Base-by-base conservation (phyloP, 2,888 invertebrate genomes). In the Meliscaeva auricollis region DNA sequence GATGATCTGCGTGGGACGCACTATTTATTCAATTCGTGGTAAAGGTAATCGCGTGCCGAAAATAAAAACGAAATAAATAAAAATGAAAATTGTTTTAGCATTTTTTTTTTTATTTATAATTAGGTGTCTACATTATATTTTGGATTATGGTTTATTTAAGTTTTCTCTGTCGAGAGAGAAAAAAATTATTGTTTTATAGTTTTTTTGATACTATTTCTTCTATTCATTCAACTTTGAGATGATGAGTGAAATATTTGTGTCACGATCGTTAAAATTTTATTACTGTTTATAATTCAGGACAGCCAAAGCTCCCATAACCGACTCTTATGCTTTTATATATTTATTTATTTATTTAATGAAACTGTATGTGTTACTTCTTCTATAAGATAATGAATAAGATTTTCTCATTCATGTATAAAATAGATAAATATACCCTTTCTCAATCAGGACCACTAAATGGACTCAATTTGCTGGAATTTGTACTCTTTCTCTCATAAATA, bases 41-140 rank as follows among this genome's bases (percentile, higher is more conserved):
- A 38, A 62, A 76, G 64, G 44, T 66, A 81, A 56, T 81, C 70
- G 76, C 70, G 81, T 81, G 76, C 64, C 76, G 70, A 44, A 48
- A 60, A 60, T 35, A 60, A 60, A 15, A 41, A 22, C 41, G n/a
- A 20, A 58, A 22, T 60, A 38, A 22, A 41, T n/a, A 20, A 41
- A 13, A 50, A 48, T 3, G 17, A 50, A 20, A 41, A 41, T 15
- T 60, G 26, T 38, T 26, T 26, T 41, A 60, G 20, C n/a, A 41
- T 38, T 41, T 41, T 41, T 13, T 35, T 17, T 38, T 41, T 41
- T 41, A 20, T 35, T 17, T 50, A 35, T 35, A 11, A 35, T 9
- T 11, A 35, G 1, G 6, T 35, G 7, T 7, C 26, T 3, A 26
- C 4, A 26, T 26, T 26, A 26, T 26, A 3, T 26, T 26, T 4